Conservation (phyloP, 2,888 invertebrate genomes). For the Anorthoa munda region DNA sequence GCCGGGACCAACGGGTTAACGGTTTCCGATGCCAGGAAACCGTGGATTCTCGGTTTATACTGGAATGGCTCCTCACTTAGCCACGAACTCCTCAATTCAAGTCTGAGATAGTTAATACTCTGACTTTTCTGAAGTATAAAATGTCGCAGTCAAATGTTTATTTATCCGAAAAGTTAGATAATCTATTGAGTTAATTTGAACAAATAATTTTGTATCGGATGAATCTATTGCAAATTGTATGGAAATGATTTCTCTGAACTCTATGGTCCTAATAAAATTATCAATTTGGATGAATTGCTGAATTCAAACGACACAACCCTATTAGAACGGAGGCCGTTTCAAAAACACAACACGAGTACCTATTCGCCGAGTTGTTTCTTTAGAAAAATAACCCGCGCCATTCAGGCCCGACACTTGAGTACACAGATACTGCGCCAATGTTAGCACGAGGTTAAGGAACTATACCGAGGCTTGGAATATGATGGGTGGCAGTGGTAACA, state of each 20-base stretch:
- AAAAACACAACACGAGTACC: constrained; percentile 61
- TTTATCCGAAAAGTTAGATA: too few species aligned
- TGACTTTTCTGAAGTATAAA: not conserved
- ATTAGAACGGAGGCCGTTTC: constrained; percentile 45
- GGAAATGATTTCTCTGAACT: not conserved
- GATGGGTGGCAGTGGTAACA: constrained; percentile 16
- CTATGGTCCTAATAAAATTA: not conserved
- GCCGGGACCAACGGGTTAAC: too few species aligned
- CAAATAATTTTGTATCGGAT: too few species aligned
- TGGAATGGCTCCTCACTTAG: too few species aligned
- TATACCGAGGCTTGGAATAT: constrained; percentile 1
- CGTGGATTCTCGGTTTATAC: too few species aligned
- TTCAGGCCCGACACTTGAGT: constrained; percentile 51
- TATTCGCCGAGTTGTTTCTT: constrained; percentile 59
- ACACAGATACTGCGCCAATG: constrained; percentile 25
- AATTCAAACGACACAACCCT: constrained; percentile 47
- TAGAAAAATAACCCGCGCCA: constrained; percentile 60
- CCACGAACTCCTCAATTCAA: too few species aligned
- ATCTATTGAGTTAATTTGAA: too few species aligned
- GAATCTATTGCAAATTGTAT: not conserved
- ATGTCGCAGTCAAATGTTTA: not conserved
- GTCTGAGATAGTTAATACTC: not conserved
- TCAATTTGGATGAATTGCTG: not conserved
- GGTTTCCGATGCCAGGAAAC: too few species aligned
- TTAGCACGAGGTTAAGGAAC: constrained; percentile 24